Evolutionary conservation across 2,113 vertebrate genomes (phyloP).

Genomic region (Nothobranchius furzeri): DNA sequence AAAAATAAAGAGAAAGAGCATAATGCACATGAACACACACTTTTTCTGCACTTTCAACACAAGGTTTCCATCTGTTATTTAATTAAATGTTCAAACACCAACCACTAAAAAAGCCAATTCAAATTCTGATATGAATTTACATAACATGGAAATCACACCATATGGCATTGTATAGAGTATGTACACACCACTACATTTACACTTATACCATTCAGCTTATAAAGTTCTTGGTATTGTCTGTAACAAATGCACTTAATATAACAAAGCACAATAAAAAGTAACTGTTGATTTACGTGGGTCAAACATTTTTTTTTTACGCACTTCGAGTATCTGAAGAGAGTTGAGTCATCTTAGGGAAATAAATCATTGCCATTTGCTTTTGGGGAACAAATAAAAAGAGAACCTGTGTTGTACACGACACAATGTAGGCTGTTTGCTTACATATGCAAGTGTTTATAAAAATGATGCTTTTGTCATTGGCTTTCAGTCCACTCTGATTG

Average conservation of each 20-base stretch:
- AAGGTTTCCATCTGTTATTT: slow-evolving; percentile 43
- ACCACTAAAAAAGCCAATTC: slow-evolving; percentile 45
- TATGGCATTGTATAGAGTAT: slow-evolving; percentile 70
- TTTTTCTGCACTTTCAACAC: slow-evolving; percentile 43
- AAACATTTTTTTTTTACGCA: slow-evolving; percentile 44
- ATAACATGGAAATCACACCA: slow-evolving; percentile 62
- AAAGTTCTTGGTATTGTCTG: slow-evolving; percentile 50
- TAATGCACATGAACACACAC: slow-evolving; percentile 43
- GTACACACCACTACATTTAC: slow-evolving; percentile 80
- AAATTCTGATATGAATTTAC: slow-evolving; percentile 53
- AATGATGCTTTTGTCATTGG: background rate
- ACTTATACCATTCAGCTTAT: slow-evolving; percentile 70
- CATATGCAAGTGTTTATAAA: background rate
- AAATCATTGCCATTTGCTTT: slow-evolving; percentile 33
- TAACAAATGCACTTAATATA: slow-evolving; percentile 71
- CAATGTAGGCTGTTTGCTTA: slow-evolving; percentile 8
- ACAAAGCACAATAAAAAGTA: slow-evolving; percentile 63
- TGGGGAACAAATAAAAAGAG: slow-evolving; percentile 19
- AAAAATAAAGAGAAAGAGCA: slow-evolving; percentile 36
- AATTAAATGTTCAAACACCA: slow-evolving; percentile 47
- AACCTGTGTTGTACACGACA: slow-evolving; percentile 10
- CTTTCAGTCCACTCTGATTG: background rate
- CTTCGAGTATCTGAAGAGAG: slow-evolving; percentile 58
- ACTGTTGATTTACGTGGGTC: slow-evolving; percentile 36
- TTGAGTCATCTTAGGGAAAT: slow-evolving; percentile 34